Percentiles rank a stretch among this genome's conserved stretches.
Conservation (phyloP, 2,888 invertebrate species). For the Lasioglossum pauxillum region DNA sequence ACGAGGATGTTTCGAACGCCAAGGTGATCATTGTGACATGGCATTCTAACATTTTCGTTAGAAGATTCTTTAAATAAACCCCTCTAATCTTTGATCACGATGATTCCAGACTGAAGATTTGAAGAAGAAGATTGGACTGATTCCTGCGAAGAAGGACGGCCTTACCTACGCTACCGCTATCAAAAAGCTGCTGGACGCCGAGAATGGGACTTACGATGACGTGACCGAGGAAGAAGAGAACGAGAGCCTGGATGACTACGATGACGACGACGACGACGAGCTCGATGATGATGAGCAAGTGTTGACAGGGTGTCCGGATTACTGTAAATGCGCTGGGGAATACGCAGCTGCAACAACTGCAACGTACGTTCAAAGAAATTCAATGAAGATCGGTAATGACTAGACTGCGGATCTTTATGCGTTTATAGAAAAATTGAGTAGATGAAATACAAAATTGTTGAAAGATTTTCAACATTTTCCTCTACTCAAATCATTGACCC, state of each 20-base stretch:
- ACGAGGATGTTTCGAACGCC: slow-evolving; percentile 73
- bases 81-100: not conserved
- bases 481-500: too few relatives aligned
- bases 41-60: not conserved
- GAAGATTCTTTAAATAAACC: too few relatives aligned
- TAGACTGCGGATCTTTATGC: too few relatives aligned
- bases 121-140: slow-evolving; percentile 68
- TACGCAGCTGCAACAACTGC: slow-evolving; percentile 79
- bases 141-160: not conserved
- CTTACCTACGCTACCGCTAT: slow-evolving; percentile 61
- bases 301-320: slow-evolving; percentile 78
- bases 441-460: too few relatives aligned
- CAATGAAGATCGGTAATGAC: not conserved
- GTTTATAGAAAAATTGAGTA: too few relatives aligned
- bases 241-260: slow-evolving; percentile 70
- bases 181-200: slow-evolving; percentile 74
- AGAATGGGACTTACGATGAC: slow-evolving; percentile 62
- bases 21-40: slow-evolving; percentile 59
- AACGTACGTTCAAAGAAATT: slow-evolving; percentile 70
- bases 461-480: too few relatives aligned
- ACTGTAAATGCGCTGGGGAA: slow-evolving; percentile 79
- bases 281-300: slow-evolving; percentile 77
- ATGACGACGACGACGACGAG: slow-evolving; percentile 70
- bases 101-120: slow-evolving; percentile 76
- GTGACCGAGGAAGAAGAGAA: slow-evolving; percentile 58